Conservation (phyloP, 92 coral and sea anemone genomes). For the Pocillopora meandrina region DNA sequence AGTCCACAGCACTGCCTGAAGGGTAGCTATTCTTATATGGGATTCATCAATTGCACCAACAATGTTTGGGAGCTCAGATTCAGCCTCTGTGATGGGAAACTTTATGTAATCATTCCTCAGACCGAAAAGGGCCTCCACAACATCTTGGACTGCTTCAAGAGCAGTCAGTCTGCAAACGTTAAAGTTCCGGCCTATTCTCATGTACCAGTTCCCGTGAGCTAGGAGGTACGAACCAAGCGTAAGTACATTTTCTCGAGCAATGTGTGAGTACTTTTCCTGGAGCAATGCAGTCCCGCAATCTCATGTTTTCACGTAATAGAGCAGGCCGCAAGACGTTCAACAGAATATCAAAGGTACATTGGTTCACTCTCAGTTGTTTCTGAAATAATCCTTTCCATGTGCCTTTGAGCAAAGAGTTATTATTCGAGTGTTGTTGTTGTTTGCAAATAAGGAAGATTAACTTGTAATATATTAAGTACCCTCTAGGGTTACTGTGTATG, state of each 20-base stretch:
- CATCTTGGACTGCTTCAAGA: constrained; percentile 50
- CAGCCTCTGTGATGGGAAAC: constrained; percentile 42
- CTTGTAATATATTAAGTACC: too few relatives aligned
- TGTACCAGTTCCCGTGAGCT: constrained; percentile 39
- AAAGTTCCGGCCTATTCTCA: constrained; percentile 33
- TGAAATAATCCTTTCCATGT: constrained; percentile 17
- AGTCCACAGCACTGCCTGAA: constrained; percentile 34
- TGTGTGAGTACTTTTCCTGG: constrained; percentile 29
- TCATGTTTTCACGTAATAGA: not conserved
- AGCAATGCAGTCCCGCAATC: constrained; percentile 36
- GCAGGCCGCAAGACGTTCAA: constrained; percentile 24
- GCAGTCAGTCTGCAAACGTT: constrained; percentile 42
- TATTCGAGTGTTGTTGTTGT: too few relatives aligned
- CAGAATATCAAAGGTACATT: constrained; percentile 31
- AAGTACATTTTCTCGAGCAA: too few relatives aligned
- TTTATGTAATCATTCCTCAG: constrained; percentile 23
- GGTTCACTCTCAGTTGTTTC: constrained; percentile 35
- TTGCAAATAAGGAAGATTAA: too few relatives aligned
- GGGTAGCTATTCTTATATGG: constrained; percentile 32
- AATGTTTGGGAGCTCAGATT: constrained; percentile 33
- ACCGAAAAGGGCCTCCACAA: constrained; percentile 23
- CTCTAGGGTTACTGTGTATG: too few relatives aligned
- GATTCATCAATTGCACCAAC: constrained; percentile 42
- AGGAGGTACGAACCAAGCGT: constrained; percentile 19
- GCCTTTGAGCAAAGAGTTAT: too few relatives aligned